These are phyloP conservation scores for Solea solea DNA, from an alignment of 2,113 vertebrate species.

Conservation along the genomic window DNA sequence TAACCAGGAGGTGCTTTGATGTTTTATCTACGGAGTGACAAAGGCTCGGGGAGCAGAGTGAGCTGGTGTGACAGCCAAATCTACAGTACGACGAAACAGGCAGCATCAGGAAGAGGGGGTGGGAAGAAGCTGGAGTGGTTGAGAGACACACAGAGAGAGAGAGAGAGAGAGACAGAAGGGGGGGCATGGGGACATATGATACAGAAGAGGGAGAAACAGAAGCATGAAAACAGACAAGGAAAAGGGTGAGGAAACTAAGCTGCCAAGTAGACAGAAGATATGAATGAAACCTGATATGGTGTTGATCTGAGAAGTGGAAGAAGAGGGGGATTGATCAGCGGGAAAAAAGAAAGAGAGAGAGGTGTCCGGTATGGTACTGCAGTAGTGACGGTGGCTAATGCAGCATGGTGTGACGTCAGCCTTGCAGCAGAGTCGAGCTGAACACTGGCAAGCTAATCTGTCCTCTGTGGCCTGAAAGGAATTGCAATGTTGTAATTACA, in stretches of 20 bases:
- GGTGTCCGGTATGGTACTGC: constrained; percentile 61
- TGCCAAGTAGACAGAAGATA: neutral
- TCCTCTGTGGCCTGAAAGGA: constrained; percentile 72
- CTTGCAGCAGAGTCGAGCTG: constrained; percentile 75
- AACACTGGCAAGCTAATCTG: constrained; percentile 70
- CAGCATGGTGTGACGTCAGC: constrained; percentile 78
- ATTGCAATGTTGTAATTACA: constrained; percentile 63
- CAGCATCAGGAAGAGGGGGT: constrained; percentile 57
- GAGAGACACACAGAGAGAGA: constrained; percentile 32
- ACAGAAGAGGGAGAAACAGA: constrained; percentile 21
- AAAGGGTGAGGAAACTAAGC: constrained; percentile 31
- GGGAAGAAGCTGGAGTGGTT: constrained; percentile 51
- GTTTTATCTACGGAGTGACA: constrained; percentile 78
- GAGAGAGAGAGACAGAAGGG: constrained; percentile 13
- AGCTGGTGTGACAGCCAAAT: constrained; percentile 64
- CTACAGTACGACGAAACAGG: constrained; percentile 48
- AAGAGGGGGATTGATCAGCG: neutral
- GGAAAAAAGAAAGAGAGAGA: constrained; percentile 16
- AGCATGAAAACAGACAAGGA: constrained; percentile 33
- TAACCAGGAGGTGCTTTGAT: constrained; percentile 75
- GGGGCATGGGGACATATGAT: too few relatives aligned
- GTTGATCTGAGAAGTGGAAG: constrained; percentile 17
- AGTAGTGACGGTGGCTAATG: constrained; percentile 74
- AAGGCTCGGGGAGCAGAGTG: constrained; percentile 65
- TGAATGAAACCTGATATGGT: constrained; percentile 24